A percentile compares a stretch with the other conserved stretches of the same genome.
phyloP scores from a whole-genome alignment of 2,113 vertebrate species.

The Lathamus discolor region DNA sequence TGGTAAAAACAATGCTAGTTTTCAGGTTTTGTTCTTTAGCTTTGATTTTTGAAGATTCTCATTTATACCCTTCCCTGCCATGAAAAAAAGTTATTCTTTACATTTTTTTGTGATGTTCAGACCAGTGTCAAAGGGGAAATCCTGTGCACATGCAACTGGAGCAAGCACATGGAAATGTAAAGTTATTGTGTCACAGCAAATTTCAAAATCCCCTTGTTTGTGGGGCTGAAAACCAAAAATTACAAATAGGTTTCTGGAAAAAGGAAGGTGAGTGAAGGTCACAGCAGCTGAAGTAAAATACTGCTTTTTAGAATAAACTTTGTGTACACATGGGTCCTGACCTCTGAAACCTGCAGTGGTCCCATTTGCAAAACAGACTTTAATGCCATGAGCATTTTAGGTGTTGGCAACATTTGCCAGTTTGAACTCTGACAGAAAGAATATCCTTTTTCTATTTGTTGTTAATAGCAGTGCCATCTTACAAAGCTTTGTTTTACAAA shows the following conservation, averaged over 20 bases:
- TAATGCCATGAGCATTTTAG: neutral
- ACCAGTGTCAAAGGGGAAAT: neutral
- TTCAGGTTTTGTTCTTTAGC: neutral
- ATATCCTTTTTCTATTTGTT: neutral
- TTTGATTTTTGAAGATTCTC: neutral
- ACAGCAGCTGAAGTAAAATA: neutral
- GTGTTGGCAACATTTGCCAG: neutral
- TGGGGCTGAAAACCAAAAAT: neutral
- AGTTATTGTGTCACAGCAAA: neutral
- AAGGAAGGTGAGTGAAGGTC: neutral
- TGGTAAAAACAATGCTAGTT: neutral
- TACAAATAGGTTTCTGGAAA: neutral
- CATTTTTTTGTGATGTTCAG: neutral
- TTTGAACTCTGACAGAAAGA: neutral
- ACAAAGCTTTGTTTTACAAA: neutral
- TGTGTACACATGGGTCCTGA: neutral
- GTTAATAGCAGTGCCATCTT: neutral
- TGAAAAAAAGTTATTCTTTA: neutral
- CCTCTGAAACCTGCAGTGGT: neutral
- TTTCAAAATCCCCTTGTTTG: neutral
- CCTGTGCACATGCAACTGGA: neutral
- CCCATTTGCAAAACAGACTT: neutral
- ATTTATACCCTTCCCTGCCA: neutral
- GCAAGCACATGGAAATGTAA: neutral
- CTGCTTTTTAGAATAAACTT: neutral